Evolutionary conservation across 2,888 invertebrate species (phyloP).

Genomic region (Limnephilus auricula): DNA sequence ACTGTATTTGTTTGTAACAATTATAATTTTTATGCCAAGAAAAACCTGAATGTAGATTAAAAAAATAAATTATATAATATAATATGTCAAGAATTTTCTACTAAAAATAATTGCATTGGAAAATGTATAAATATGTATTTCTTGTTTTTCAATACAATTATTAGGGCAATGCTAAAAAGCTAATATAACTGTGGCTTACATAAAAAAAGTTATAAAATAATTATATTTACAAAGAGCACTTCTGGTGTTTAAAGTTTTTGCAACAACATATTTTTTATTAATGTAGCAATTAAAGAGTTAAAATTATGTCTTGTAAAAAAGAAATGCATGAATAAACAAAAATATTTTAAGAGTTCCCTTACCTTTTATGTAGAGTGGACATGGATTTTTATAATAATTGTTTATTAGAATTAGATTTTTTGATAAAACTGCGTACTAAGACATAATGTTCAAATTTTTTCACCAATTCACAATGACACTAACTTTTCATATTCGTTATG

Average conservation of each 20-base stretch:
- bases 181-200: constrained; percentile 2
- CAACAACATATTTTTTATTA: neutral
- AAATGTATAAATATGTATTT: neutral
- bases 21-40: neutral
- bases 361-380: neutral
- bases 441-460: neutral
- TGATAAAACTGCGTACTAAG: neutral
- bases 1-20: neutral
- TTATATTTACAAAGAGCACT: neutral
- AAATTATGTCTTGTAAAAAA: neutral
- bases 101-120: neutral
- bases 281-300: neutral
- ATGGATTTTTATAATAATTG: neutral
- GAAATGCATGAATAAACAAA: neutral
- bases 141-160: neutral
- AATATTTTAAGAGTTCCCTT: neutral
- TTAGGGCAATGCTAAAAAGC: neutral
- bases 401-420: neutral
- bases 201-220: neutral
- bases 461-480: neutral
- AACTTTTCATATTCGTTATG: neutral
- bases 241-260: neutral
- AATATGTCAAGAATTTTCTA: neutral
- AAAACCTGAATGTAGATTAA: neutral
- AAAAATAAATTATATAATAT: neutral